Evolutionary conservation across 2,113 vertebrate species (phyloP).

Genomic region (mouse (Mus musculus)): GRCm39 chr9:101216501-101217000

Average conservation of each 20-base stretch:
- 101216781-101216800: too few species aligned
- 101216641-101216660: background rate
- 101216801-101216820: background rate
- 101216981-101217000: constrained; percentile 28
- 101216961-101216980: background rate
- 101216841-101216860: constrained; percentile 6
- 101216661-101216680: background rate
- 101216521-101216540: constrained; percentile 8
- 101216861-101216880: constrained; percentile 19
- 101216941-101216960: background rate
- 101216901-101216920: constrained; percentile 8
- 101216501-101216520: constrained; percentile 62
- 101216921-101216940: constrained; percentile 36
- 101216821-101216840: constrained; percentile 32
- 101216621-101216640: constrained; percentile 32
- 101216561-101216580: constrained; percentile 57
- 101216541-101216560: constrained; percentile 53
- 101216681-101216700: background rate
- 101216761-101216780: too few species aligned
- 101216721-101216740: background rate
- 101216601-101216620: constrained; percentile 14
- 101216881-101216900: constrained; percentile 41
- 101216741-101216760: too few species aligned
- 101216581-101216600: background rate
- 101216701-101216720: background rate